Evolutionary conservation across 2,888 invertebrate genomes (phyloP).

Genomic region (Dryobota labecula): DNA sequence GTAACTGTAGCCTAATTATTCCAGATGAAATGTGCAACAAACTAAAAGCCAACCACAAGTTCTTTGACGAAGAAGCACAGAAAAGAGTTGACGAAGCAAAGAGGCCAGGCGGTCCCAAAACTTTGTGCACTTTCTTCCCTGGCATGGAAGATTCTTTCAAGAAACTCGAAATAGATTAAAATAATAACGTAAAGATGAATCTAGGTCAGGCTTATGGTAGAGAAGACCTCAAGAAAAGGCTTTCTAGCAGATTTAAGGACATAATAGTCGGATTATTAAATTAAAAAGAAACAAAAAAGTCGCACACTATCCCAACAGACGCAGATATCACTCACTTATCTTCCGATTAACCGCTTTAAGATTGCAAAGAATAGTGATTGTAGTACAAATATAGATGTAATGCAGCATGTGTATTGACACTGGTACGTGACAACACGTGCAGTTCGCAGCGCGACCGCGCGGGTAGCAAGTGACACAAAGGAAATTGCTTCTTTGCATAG

Average conservation of each 20-base stretch:
- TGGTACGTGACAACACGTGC: slow-evolving; percentile 59
- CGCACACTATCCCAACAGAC: neutral
- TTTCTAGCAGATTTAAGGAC: neutral
- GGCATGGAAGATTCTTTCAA: slow-evolving; percentile 76
- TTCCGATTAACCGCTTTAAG: slow-evolving; percentile 10
- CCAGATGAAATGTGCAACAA: slow-evolving; percentile 75
- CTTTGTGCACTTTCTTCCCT: slow-evolving; percentile 75
- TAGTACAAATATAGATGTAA: slow-evolving; percentile 49
- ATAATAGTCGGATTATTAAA: neutral
- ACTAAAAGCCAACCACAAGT: slow-evolving; percentile 72
- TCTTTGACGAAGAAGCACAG: slow-evolving; percentile 75
- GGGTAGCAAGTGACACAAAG: slow-evolving; percentile 72
- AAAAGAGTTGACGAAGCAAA: slow-evolving; percentile 78
- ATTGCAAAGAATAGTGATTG: slow-evolving; percentile 24
- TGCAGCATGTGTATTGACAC: slow-evolving; percentile 56
- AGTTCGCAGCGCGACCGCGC: slow-evolving; percentile 51
- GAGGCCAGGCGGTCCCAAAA: slow-evolving; percentile 71
- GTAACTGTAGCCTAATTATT: slow-evolving; percentile 51
- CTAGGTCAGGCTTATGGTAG: neutral
- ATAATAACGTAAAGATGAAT: neutral
- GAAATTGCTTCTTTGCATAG: slow-evolving; percentile 73
- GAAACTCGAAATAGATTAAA: slow-evolving; percentile 77
- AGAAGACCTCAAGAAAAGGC: neutral
- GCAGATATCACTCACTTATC: neutral
- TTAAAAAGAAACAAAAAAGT: neutral